Percentiles rank a stretch among this genome's conserved stretches.
Conservation (phyloP, 2,888 invertebrate species). For the Choreutis nemorana region DNA sequence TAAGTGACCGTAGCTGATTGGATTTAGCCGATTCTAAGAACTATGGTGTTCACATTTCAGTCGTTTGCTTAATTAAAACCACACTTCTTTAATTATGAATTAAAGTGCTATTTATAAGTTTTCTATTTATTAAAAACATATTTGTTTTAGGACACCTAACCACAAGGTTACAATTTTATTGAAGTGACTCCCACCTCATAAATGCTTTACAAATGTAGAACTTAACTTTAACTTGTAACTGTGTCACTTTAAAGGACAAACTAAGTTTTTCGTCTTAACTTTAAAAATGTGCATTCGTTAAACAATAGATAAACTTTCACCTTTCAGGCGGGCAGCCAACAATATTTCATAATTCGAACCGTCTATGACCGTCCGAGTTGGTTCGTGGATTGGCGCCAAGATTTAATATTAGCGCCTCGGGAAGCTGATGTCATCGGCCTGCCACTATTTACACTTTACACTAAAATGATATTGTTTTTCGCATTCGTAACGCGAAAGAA, state of each 20-base stretch:
- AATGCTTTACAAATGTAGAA: no score
- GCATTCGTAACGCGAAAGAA: not conserved
- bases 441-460: conserved; percentile 33
- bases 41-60: no score
- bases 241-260: not conserved
- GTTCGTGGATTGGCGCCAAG: conserved; percentile 44
- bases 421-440: conserved; percentile 43
- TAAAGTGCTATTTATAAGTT: no score
- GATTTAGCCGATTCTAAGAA: no score
- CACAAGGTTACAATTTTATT: no score
- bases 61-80: no score
- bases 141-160: no score
- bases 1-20: no score
- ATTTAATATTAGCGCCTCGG: conserved; percentile 49
- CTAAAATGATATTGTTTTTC: conserved; percentile 21
- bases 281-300: not conserved
- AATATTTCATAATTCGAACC: conserved; percentile 6
- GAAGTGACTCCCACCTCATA: no score
- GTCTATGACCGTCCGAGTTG: conserved; percentile 4
- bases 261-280: not conserved
- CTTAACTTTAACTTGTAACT: no score
- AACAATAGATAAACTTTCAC: conserved; percentile 8
- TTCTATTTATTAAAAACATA: no score
- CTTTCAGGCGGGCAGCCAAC: conserved; percentile 3
- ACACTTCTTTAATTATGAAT: no score